A percentile compares a stretch with the other conserved stretches of the same genome.
Conservation (phyloP, 2,888 invertebrate genomes). For the Acanthosoma haemorrhoidale region DNA sequence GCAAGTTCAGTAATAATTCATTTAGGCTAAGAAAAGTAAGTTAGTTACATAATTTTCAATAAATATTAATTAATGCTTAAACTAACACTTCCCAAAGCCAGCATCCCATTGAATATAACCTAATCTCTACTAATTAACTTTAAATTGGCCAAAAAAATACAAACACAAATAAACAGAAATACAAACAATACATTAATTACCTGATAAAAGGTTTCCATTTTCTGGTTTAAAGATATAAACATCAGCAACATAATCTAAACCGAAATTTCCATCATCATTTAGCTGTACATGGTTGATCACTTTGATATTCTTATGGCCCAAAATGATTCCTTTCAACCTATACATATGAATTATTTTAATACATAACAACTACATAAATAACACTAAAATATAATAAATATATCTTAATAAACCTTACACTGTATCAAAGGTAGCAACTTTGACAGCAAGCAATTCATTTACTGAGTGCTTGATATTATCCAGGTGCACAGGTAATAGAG, state of each 20-base stretch:
- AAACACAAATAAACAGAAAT: too few species aligned
- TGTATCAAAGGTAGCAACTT: constrained; percentile 36
- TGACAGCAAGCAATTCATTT: constrained; percentile 32
- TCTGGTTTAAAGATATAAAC: constrained; percentile 38
- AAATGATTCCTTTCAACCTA: constrained; percentile 38
- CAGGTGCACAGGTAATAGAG: constrained; percentile 33
- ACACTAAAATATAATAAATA: neutral
- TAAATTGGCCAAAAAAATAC: too few species aligned
- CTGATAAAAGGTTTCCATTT: constrained; percentile 36
- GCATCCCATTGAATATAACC: neutral
- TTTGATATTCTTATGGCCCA: constrained; percentile 39
- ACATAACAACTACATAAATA: neutral
- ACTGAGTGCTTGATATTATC: constrained; percentile 34
- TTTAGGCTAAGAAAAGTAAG: too few species aligned
- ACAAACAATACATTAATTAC: constrained; percentile 29
- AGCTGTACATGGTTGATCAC: constrained; percentile 28
- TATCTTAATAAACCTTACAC: constrained; percentile 34
- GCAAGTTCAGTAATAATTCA: too few species aligned
- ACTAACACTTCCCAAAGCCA: too few species aligned
- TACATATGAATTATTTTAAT: neutral
- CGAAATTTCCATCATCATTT: constrained; percentile 31
- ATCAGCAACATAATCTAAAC: constrained; percentile 37
- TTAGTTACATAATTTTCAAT: too few species aligned
- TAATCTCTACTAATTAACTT: too few species aligned
- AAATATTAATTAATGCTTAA: too few species aligned